Conservation (phyloP, 2,797 vertebrate species). For the Chelon labrosus region DNA sequence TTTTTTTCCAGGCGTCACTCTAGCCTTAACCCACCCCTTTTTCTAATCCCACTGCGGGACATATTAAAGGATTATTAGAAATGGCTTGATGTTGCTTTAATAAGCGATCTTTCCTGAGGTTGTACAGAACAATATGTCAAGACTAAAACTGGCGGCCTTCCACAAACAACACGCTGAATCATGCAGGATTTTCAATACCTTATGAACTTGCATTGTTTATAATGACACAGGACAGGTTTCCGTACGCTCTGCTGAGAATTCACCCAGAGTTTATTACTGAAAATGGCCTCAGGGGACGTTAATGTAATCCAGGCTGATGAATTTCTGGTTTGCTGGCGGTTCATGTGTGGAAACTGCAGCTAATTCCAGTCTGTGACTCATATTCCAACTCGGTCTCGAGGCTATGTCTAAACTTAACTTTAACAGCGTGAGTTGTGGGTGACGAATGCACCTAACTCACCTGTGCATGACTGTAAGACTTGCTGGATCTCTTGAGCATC, state of each 20-base stretch:
- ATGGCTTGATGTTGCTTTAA: too few relatives aligned
- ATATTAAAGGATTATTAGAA: too few relatives aligned
- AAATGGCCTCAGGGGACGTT: not conserved
- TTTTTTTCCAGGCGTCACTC: too few relatives aligned
- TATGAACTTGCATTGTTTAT: not conserved
- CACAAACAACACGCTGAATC: not conserved
- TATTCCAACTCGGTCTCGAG: not conserved
- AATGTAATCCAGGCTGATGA: not conserved
- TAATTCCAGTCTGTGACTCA: conserved; percentile 51
- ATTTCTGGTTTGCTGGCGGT: not conserved
- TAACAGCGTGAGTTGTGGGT: conserved; percentile 7
- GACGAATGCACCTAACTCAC: conserved; percentile 7
- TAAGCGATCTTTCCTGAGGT: too few relatives aligned
- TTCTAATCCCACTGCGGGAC: too few relatives aligned
- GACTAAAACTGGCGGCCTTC: too few relatives aligned
- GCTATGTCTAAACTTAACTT: conserved; percentile 36
- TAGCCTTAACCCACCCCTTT: too few relatives aligned
- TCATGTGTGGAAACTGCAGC: not conserved
- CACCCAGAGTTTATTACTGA: not conserved
- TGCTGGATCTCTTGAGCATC: not conserved
- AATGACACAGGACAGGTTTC: not conserved
- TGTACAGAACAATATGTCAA: too few relatives aligned
- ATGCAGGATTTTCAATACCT: not conserved
- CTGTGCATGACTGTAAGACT: not conserved
- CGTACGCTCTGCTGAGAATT: conserved; percentile 5